Conservation (phyloP, 1,140 invertebrate genomes). For the Andrena cerasifolii region DNA sequence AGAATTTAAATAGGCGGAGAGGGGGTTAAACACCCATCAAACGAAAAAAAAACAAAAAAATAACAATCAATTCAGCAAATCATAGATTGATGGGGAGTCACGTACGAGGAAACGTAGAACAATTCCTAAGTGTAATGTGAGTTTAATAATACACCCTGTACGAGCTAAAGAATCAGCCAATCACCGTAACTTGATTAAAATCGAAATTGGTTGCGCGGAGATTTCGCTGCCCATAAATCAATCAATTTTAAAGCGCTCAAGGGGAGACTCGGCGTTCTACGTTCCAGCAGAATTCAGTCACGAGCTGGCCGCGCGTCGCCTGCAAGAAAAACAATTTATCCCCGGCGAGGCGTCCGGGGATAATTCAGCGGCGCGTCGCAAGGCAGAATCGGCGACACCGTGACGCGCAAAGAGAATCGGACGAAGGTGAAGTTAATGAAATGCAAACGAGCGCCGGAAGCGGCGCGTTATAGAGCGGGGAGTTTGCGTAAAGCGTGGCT, state of each 20-base stretch:
- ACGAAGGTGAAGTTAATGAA: slow-evolving; percentile 73
- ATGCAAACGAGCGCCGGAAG: slow-evolving; percentile 73
- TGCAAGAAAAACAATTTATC: slow-evolving; percentile 38
- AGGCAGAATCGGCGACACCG: slow-evolving; percentile 46
- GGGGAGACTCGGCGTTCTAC: neutral
- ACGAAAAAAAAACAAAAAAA: too few relatives aligned
- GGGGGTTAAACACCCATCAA: too few relatives aligned
- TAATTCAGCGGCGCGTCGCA: slow-evolving; percentile 39
- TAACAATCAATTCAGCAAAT: too few relatives aligned
- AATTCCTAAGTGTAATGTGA: too few relatives aligned
- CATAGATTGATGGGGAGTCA: too few relatives aligned
- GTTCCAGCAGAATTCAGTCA: neutral
- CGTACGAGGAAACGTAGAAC: too few relatives aligned
- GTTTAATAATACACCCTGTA: too few relatives aligned
- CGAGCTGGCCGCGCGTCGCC: neutral
- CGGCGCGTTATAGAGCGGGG: slow-evolving; percentile 49
- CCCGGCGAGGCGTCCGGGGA: neutral
- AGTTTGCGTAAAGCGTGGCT: slow-evolving; percentile 57
- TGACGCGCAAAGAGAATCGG: slow-evolving; percentile 59
- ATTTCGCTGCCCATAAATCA: neutral
- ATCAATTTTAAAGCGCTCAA: neutral
- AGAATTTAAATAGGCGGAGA: too few relatives aligned
- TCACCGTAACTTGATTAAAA: too few relatives aligned
- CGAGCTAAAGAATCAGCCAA: too few relatives aligned
- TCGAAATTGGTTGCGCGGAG: too few relatives aligned